Evolutionary conservation across 2,113 vertebrate genomes (phyloP).

Genomic region (Semnornis frantzii): DNA sequence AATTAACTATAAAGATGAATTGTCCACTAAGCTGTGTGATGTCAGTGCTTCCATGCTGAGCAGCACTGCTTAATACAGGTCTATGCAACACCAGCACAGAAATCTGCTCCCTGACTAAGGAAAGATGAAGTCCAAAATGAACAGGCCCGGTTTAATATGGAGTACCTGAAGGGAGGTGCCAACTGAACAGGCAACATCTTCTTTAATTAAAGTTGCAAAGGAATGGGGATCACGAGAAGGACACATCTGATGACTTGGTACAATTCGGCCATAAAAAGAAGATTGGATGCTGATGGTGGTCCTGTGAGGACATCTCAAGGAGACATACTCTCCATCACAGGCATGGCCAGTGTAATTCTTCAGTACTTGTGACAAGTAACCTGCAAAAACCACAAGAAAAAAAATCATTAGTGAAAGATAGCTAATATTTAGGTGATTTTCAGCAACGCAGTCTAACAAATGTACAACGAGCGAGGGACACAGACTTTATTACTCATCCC

Average conservation of each 20-base stretch:
- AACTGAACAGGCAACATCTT: slow-evolving; percentile 83
- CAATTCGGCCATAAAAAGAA: slow-evolving; percentile 86
- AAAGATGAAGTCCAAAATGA: background rate
- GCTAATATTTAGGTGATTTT: background rate
- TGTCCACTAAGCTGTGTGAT: background rate
- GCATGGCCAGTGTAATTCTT: slow-evolving; percentile 88
- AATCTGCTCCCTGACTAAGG: background rate
- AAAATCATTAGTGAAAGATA: background rate
- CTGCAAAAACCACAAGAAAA: slow-evolving; percentile 59
- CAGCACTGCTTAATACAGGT: background rate
- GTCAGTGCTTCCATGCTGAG: background rate
- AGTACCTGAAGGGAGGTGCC: slow-evolving; percentile 88
- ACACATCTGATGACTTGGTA: slow-evolving; percentile 80
- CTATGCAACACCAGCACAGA: background rate
- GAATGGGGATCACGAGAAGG: slow-evolving; percentile 76
- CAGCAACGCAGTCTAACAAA: background rate
- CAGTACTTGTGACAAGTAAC: slow-evolving; percentile 85
- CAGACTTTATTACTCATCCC: background rate
- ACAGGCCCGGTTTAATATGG: background rate
- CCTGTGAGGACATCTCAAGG: slow-evolving; percentile 86
- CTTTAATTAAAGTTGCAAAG: slow-evolving; percentile 70
- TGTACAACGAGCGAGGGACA: background rate
- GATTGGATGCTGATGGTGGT: slow-evolving; percentile 91
- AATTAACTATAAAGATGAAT: slow-evolving; percentile 4
- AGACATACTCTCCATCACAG: slow-evolving; percentile 87